These are phyloP conservation scores for Thysanoteuthis rhombus DNA, from an alignment of 2,888 invertebrate species.

Conservation along the genomic window DNA sequence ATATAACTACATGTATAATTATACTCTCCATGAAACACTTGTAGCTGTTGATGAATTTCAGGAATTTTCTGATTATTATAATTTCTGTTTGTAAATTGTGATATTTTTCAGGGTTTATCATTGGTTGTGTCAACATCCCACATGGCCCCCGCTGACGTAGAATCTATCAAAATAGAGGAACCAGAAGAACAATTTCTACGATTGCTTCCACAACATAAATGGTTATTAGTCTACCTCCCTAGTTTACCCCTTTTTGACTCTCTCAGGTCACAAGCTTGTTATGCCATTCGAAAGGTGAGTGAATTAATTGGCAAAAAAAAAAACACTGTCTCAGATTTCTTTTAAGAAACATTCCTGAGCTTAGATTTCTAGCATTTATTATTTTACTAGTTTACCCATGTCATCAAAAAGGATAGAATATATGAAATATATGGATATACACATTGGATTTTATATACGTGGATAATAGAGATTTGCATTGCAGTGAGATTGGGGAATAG, in stretches of 20 bases:
- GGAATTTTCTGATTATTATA: too few relatives aligned
- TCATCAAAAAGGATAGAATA: too few relatives aligned
- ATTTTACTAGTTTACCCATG: too few relatives aligned
- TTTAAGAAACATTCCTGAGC: not conserved
- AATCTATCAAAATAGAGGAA: slow-evolving; percentile 37
- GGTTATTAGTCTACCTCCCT: slow-evolving; percentile 71
- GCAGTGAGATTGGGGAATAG: too few relatives aligned
- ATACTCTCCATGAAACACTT: too few relatives aligned
- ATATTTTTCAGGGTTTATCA: slow-evolving; percentile 74
- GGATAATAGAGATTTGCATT: too few relatives aligned
- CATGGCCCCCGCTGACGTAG: slow-evolving; percentile 40
- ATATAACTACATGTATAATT: too few relatives aligned
- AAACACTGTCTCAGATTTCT: slow-evolving; percentile 62
- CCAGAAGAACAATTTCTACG: slow-evolving; percentile 41
- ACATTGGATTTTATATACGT: too few relatives aligned
- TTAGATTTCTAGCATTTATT: not conserved
- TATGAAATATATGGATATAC: too few relatives aligned
- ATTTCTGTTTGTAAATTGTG: not conserved
- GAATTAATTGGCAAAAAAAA: slow-evolving; percentile 60
- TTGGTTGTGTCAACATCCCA: slow-evolving; percentile 73
- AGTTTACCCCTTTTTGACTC: slow-evolving; percentile 81
- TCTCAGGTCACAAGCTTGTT: slow-evolving; percentile 55
- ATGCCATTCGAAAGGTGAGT: slow-evolving; percentile 60
- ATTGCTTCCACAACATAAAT: slow-evolving; percentile 64
- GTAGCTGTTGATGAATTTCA: too few relatives aligned